Conservation (phyloP, 2,797 vertebrate species). For the Sorex maritimensis region DNA sequence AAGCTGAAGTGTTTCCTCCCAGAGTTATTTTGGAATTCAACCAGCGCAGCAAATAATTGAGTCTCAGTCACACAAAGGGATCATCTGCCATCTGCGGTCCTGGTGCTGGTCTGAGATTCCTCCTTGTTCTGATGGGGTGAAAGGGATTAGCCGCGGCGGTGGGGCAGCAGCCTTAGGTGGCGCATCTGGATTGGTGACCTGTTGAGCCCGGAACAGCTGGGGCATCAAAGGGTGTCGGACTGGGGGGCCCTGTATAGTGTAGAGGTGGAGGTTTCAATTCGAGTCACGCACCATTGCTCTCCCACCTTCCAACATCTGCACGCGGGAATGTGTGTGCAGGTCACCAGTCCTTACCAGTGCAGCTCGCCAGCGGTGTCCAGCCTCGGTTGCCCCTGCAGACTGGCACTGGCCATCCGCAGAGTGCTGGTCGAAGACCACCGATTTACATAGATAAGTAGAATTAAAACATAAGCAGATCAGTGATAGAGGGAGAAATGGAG, state of each 20-base stretch:
- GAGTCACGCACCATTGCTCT: not conserved
- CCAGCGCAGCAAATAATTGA: conserved; percentile 27
- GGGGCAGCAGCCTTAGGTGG: not conserved
- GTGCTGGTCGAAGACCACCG: too few relatives aligned
- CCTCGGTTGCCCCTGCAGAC: too few relatives aligned
- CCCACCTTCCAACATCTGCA: too few relatives aligned
- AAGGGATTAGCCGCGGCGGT: conserved; percentile 8
- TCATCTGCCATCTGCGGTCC: not conserved
- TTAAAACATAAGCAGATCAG: not conserved
- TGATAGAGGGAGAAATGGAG: conserved; percentile 1
- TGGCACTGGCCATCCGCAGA: too few relatives aligned
- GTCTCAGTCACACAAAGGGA: conserved; percentile 4
- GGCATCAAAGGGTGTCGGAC: not conserved
- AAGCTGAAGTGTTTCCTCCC: conserved; percentile 33
- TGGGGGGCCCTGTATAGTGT: not conserved
- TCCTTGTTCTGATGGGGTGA: conserved; percentile 20
- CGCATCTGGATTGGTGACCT: conserved; percentile 3
- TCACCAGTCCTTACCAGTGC: too few relatives aligned
- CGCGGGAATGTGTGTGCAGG: too few relatives aligned
- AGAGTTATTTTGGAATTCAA: conserved; percentile 58
- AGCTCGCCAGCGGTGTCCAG: too few relatives aligned
- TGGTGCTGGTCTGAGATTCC: conserved; percentile 24
- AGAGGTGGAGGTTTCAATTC: conserved; percentile 35
- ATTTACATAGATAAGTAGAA: conserved; percentile 2
- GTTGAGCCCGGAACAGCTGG: conserved; percentile 3